Evolutionary conservation across 2,888 invertebrate species (phyloP), one percentile per base, ranked within the genome.

Genomic region (Coecobrya sp.): DNA sequence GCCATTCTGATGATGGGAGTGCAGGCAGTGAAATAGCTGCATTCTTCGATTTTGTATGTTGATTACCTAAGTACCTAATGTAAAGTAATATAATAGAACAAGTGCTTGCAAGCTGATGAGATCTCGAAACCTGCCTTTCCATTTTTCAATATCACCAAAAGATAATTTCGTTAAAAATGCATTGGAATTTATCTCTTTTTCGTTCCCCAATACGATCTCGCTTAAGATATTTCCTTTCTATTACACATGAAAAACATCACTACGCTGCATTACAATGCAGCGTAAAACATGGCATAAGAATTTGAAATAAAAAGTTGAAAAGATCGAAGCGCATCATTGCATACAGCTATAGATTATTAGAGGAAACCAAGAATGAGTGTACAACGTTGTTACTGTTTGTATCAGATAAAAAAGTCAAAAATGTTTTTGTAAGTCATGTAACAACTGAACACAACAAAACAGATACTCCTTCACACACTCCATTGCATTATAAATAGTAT

Each of bases 101-200:
- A 79, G 27, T 52, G 79, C 30, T 79, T 13, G 62, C 7, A 22
- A 82, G 84, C 68, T 92, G 92, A 88, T 89, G 92, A 92, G 91
- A 92, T 88, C 88, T 92, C 79, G 19, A 92, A 92, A 89, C 92
- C 88, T 89, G 89, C 93, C 93, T 92, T 92, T 92, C 92, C 91
- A 93, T 93, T 93, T 93, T 93, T 93, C 93, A 93, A 91, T 93
- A 93, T 93, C 93, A 93, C 93, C 89, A 92, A 86, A 92, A 62
- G 88, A 92, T 92, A 89, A 89, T 92, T 88, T 62, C 62, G 62
- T 92, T 68, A 68, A 42, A 88, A 92, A 92, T 89, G 59, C 92
- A 92, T 92, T 92, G 89, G 88, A 92, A 92, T 92, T 65, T 59
- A 87, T 86, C 76, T 52, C 52, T 85, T 89, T 89, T 88, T 62